These are phyloP conservation scores for Ectropis grisescens DNA, from an alignment of 1,140 invertebrate genomes.

Conservation along the genomic window DNA sequence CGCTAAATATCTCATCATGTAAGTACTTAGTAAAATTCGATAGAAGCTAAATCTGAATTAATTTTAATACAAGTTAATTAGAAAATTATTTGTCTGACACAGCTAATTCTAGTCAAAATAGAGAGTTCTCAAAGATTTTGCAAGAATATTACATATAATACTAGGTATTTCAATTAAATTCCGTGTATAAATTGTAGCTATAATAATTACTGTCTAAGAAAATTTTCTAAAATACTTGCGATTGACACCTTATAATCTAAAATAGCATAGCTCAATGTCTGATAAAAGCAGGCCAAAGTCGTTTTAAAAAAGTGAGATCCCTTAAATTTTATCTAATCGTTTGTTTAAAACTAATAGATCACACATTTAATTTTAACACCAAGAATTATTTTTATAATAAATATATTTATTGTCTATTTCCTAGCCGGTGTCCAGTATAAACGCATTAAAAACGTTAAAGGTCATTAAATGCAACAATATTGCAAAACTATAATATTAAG, in stretches of 20 bases:
- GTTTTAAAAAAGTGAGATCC: constrained; percentile 26
- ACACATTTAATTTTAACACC: constrained; percentile 21
- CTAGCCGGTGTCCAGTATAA: no score
- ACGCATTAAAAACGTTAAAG: no score
- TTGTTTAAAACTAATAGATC: constrained; percentile 20
- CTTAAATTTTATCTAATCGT: constrained; percentile 15
- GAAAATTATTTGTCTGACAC: constrained; percentile 67
- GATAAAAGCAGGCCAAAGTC: constrained; percentile 46
- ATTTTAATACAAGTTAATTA: no score
- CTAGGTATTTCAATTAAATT: neutral
- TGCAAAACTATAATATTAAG: no score
- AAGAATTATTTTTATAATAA: constrained; percentile 6
- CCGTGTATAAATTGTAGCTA: neutral
- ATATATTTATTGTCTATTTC: constrained; percentile 28
- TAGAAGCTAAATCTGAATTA: no score
- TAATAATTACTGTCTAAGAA: constrained; percentile 1
- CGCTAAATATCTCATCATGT: constrained; percentile 1
- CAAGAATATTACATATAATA: neutral
- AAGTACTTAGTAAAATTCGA: constrained; percentile 4
- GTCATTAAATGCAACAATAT: no score
- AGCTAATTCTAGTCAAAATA: constrained; percentile 49
- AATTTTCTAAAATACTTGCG: constrained; percentile 42
- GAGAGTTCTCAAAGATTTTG: constrained; percentile 8
- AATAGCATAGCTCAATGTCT: constrained; percentile 25
- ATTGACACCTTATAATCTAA: constrained; percentile 50